Base-by-base conservation (phyloP, 2,113 vertebrate species). In the Melozone crissalis region DNA sequence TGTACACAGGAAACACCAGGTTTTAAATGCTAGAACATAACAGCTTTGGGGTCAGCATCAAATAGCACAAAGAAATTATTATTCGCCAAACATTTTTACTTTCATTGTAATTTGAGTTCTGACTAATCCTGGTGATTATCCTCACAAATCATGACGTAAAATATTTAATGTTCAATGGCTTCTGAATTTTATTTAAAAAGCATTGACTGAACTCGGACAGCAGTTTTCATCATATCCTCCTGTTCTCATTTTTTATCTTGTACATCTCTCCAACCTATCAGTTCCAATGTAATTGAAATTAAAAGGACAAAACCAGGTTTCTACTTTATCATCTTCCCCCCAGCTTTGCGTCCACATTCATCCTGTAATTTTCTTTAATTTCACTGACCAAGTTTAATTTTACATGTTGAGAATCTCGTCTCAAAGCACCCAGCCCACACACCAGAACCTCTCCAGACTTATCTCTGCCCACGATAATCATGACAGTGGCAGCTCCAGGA, bases 321-420 rank as follows among this genome's bases (percentile, higher is more conserved):
- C 65, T 95, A 39, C 77, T 87, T 77, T 69, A 58, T 24, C 11
- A 0, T 46, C 65, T 82, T 61, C 43, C 7, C 65, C 49, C 18
- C 73, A 96, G 65, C 65, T 93, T 87, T 87, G 87, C 43, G 66
- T 58, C 87, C 88, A 89, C 90, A 89, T 86, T 82, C 83, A 93
- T 89, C 58, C 94, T 97, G 87, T 75, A 93, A 94, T 93, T 97
- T 87, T 84, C 90, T 95, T 97, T 94, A 55, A 87, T 93, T 97
- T 96, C 92, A 96, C 91, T 95, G 91, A 93, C 84, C 94, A 54
- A 37, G 35, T 62, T 94, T 37, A 81, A 78, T 30, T 55, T 46
- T 2, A 59, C 21, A 13, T 57, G 71, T 41, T 89, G 93, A 97
- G 95, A 86, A 95, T 73, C 72, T 90, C 6, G 0, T 88, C 96